Conservation (phyloP, 2,113 vertebrate genomes). For the Hoplias malabaricus region DNA sequence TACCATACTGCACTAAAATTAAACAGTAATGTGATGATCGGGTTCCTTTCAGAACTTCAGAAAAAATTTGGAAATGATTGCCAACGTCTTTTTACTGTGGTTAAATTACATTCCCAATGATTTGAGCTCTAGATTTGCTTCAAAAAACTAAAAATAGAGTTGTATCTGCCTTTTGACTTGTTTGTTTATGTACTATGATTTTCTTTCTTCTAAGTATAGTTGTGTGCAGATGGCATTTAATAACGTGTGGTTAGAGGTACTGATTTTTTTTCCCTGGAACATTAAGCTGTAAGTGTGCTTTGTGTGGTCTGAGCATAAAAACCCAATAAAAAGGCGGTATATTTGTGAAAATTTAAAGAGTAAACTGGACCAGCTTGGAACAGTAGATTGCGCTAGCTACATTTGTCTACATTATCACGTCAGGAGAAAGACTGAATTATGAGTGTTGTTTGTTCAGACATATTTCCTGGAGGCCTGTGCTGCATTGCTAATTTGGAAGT, state of each 20-base stretch:
- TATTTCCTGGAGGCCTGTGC: constrained; percentile 20
- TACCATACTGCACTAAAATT: too few relatives aligned
- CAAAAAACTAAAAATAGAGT: too few relatives aligned
- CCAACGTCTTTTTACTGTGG: too few relatives aligned
- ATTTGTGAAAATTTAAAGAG: background rate
- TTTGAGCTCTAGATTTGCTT: too few relatives aligned
- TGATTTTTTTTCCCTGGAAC: background rate
- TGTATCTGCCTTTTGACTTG: too few relatives aligned
- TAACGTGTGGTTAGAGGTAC: background rate
- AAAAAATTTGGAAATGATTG: too few relatives aligned
- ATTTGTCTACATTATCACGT: constrained; percentile 14
- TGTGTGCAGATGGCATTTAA: background rate
- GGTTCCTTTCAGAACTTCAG: too few relatives aligned
- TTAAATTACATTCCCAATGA: too few relatives aligned
- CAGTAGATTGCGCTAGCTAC: background rate
- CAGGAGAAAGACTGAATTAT: constrained; percentile 37
- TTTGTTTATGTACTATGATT: too few relatives aligned
- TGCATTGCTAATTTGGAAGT: constrained; percentile 48
- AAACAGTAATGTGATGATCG: too few relatives aligned
- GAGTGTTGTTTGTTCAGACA: constrained; percentile 24
- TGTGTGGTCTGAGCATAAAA: background rate
- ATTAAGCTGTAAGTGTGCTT: background rate
- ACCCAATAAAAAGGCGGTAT: background rate
- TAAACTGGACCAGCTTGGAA: background rate
- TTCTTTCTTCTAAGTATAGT: background rate